Evolutionary conservation across 2,797 vertebrate species (phyloP), one percentile per base, ranked within the genome.

Genomic region (Lindbergichthys nudifrons): DNA sequence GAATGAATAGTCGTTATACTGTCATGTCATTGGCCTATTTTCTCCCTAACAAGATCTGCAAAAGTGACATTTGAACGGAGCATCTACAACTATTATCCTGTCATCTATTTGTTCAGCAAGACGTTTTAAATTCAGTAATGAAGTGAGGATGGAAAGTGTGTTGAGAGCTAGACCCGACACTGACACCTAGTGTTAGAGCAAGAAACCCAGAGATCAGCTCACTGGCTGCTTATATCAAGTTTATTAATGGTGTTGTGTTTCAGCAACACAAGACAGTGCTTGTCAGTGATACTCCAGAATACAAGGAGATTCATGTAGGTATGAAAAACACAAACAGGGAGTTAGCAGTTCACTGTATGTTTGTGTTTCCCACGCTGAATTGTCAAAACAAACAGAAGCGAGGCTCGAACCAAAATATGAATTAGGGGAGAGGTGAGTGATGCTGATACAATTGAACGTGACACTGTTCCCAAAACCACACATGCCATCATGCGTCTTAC

Each of bases 101-200:
- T 73, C 46, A 23, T 73, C 73, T 79, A 82, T 78, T 73, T 32
- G 14, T 52, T 81, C 62, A 72, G 41, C 45, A 42, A 64, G 56
- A 69, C 59, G 48, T 80, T 87, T 84, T 46, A 72, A 83, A 74
- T 76, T 72, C 63, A 59, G 46, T 63, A 65, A 73, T 71, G 76
- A 75, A 57, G 30, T 19, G 32, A 71, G 70, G 41, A 54, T 79
- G 77, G 68, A 84, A 83, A 83, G 75, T 66, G 57, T 80, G 52
- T 45, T 43, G 65, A 46, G 82, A 83, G 75, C 63, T 52, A 84
- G 54, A 89, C 89, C 75, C 88, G 36, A 92, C 81, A 92, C 88
- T 93, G 93, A 91, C 92, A 89, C 85, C 92, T 93, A 92, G 92
- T 92, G 93, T 88, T 61, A 45, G 65, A 78, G 67, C 12, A 16